Conservation (phyloP, 1,140 invertebrate species). For the Kradibia gibbosae region DNA sequence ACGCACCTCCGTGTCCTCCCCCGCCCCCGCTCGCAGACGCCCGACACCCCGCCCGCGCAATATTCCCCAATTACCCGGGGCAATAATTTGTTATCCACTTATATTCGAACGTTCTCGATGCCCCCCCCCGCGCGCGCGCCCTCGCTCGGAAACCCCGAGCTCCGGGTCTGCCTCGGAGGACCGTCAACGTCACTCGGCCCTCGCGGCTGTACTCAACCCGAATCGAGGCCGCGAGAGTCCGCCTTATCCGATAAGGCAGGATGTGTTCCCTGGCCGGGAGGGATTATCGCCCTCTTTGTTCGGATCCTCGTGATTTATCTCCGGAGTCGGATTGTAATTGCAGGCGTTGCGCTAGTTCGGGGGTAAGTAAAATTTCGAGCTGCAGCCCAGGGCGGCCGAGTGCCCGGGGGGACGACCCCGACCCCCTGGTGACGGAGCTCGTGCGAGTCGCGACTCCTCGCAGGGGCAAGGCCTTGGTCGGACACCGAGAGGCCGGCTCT, state of each 20-base stretch:
- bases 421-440: background rate
- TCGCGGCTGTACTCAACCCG: background rate
- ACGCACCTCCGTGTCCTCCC: background rate
- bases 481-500: background rate
- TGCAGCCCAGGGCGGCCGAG: too few relatives aligned
- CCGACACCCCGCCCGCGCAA: background rate
- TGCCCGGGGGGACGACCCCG: too few relatives aligned
- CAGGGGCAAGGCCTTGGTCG: background rate
- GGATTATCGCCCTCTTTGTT: background rate
- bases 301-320: background rate
- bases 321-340: background rate
- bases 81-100: slow-evolving; percentile 29
- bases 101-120: slow-evolving; percentile 14
- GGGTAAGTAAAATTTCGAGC: background rate
- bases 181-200: background rate
- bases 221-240: background rate
- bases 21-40: background rate
- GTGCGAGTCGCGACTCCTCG: background rate
- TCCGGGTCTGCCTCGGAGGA: background rate
- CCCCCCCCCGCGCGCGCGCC: too few relatives aligned
- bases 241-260: background rate
- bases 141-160: background rate
- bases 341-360: background rate
- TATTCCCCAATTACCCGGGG: slow-evolving; percentile 29
- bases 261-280: background rate